These are phyloP conservation scores for Chrysolina oricalcia DNA, from an alignment of 2,888 invertebrate species.

Conservation along the genomic window DNA sequence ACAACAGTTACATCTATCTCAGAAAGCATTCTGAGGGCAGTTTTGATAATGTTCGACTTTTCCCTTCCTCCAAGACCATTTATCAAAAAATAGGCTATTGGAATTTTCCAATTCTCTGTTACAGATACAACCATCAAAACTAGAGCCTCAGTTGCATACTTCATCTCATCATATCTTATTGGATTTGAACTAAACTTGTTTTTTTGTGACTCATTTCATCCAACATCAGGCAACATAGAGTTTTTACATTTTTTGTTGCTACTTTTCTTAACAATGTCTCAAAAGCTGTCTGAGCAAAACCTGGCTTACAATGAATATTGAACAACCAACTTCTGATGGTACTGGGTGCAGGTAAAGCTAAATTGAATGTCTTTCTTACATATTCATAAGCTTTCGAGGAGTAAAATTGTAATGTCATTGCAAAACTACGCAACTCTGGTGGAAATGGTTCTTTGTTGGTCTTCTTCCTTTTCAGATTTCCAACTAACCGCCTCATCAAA, in stretches of 20 bases:
- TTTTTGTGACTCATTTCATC: slow-evolving; percentile 3
- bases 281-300: slow-evolving; percentile 6
- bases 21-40: background rate
- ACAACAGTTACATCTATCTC: background rate
- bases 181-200: background rate
- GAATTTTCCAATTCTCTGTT: slow-evolving; percentile 1
- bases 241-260: background rate
- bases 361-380: background rate
- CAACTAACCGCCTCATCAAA: background rate
- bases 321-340: background rate
- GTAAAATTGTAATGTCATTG: background rate
- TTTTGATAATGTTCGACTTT: background rate
- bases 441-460: background rate
- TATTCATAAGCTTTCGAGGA: background rate
- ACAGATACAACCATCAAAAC: background rate
- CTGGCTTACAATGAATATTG: slow-evolving; percentile 2
- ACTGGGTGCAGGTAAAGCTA: background rate
- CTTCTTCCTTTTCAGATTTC: background rate
- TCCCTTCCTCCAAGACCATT: background rate
- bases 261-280: background rate
- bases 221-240: background rate
- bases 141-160: slow-evolving; percentile 3
- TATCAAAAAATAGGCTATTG: background rate
- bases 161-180: slow-evolving; percentile 5
- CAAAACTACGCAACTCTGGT: background rate